phyloP scores from a whole-genome alignment of 2,797 vertebrate species.

The Mus caroli region DNA sequence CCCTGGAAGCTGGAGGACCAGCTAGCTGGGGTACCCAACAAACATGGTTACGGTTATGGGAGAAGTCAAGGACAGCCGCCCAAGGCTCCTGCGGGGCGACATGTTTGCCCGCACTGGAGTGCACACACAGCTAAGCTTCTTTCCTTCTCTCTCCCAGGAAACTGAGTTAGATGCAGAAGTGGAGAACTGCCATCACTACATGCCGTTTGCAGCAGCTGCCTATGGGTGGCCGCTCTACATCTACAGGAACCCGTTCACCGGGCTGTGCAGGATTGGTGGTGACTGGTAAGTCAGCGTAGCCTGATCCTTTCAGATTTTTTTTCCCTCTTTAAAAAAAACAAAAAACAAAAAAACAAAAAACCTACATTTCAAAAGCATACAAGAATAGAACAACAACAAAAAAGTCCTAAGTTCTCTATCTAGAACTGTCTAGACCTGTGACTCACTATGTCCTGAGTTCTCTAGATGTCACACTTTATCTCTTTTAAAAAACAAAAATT shows the following conservation, averaged over 20 bases:
- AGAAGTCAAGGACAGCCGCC: not conserved
- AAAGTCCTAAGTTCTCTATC: not conserved
- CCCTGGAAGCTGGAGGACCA: not conserved
- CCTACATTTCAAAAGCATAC: not conserved
- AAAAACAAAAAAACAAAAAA: not conserved
- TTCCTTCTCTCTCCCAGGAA: constrained; percentile 85
- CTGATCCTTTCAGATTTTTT: not conserved
- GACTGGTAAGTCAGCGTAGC: constrained; percentile 92
- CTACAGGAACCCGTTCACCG: constrained; percentile 94
- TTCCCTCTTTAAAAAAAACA: not conserved
- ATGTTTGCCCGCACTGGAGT: not conserved
- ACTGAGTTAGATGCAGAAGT: constrained; percentile 94
- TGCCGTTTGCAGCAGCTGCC: constrained; percentile 96
- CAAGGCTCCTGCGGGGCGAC: not conserved
- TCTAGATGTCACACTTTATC: not conserved
- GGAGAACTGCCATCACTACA: constrained; percentile 94
- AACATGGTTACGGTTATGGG: not conserved
- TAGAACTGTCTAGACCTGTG: not conserved
- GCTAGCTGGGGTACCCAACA: not conserved
- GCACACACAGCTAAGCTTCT: not conserved
- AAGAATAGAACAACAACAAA: not conserved
- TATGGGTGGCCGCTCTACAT: constrained; percentile 98
- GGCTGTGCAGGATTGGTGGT: constrained; percentile 93
- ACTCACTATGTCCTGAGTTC: not conserved
- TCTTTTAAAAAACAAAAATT: too few species aligned